Base-by-base conservation (phyloP, 2,888 invertebrate species). In the Enchytraeus crypticus region DNA sequence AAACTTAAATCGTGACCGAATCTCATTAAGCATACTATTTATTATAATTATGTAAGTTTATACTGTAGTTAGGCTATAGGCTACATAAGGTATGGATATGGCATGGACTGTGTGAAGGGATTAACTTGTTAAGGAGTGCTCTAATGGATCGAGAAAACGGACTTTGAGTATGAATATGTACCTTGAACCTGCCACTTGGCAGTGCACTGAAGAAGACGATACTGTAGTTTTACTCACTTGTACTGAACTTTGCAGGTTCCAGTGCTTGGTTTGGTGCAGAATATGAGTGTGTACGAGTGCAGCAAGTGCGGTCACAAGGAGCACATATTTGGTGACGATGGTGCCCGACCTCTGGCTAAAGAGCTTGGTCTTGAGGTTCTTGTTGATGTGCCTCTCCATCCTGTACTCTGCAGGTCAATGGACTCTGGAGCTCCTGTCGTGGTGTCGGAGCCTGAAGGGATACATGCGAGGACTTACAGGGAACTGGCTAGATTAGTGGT, bases 181-280 rank as follows among this genome's bases (percentile, higher is more conserved):
- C n/a, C n/a, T n/a, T n/a, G n/a, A n/a, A n/a, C n/a, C n/a, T n/a
- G n/a, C n/a, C n/a, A n/a, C n/a, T n/a, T n/a, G n/a, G n/a, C n/a
- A n/a, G n/a, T n/a, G n/a, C n/a, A n/a, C n/a, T n/a, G n/a, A n/a
- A n/a, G n/a, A n/a, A n/a, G n/a, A n/a, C n/a, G n/a, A n/a, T n/a
- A 18, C 26, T 18, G 11, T 47, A 47, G 14, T 47, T 11, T 47
- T 8, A 47, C 21, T 18, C 23, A 18, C 21, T 47, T 11, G 21
- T 11, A 23, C 49, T 18, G 23, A 23, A 47, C 38, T 38, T 38
- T 38, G 18, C 46, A 56, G 43, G 72, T 75, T 2, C 77, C 77
- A 21, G 84, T 93, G 46, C 83, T 89, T 53, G 95, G 95, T n/a
- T 77, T 93, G 63, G 86, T 92, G 0, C 89, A 92, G 75, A 95